phyloP scores from a whole-genome alignment of 1,140 invertebrate genomes.

The Drosophila busckii region DNA sequence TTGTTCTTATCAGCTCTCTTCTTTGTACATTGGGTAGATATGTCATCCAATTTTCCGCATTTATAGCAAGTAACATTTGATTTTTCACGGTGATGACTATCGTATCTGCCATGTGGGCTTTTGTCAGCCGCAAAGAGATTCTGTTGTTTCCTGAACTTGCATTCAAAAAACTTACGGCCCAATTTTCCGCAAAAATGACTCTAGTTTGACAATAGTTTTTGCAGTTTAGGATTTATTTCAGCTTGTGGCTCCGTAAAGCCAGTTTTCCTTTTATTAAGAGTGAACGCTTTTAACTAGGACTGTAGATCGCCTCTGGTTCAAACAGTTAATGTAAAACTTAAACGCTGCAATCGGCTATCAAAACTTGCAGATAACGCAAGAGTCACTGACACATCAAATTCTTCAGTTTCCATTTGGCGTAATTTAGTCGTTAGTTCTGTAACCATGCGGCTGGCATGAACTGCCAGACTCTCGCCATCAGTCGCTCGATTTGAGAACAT shows the following conservation, averaged over 20 bases:
- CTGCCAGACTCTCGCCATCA: background rate
- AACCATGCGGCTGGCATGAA: background rate
- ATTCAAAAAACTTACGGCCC: too few relatives aligned
- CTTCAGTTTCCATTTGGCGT: background rate
- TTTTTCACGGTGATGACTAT: too few relatives aligned
- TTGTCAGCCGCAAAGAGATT: too few relatives aligned
- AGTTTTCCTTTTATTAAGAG: too few relatives aligned
- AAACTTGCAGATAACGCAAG: conserved; percentile 1
- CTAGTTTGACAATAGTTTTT: too few relatives aligned
- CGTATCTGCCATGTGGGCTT: too few relatives aligned
- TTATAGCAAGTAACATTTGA: too few relatives aligned
- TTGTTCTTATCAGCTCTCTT: conserved; percentile 19
- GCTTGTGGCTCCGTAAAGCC: too few relatives aligned
- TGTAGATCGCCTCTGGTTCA: conserved; percentile 1
- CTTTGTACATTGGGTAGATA: conserved; percentile 22
- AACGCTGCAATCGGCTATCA: conserved; percentile 2
- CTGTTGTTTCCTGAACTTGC: too few relatives aligned
- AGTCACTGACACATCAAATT: conserved; percentile 1
- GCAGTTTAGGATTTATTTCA: too few relatives aligned
- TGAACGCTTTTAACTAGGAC: background rate
- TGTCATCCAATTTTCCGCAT: conserved; percentile 10
- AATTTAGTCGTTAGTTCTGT: too few relatives aligned
- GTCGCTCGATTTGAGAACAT: background rate
- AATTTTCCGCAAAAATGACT: too few relatives aligned
- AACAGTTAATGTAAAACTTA: conserved; percentile 6